These are phyloP conservation scores for Labroides dimidiatus DNA, from an alignment of 2,797 vertebrate species.

Conservation along the genomic window DNA sequence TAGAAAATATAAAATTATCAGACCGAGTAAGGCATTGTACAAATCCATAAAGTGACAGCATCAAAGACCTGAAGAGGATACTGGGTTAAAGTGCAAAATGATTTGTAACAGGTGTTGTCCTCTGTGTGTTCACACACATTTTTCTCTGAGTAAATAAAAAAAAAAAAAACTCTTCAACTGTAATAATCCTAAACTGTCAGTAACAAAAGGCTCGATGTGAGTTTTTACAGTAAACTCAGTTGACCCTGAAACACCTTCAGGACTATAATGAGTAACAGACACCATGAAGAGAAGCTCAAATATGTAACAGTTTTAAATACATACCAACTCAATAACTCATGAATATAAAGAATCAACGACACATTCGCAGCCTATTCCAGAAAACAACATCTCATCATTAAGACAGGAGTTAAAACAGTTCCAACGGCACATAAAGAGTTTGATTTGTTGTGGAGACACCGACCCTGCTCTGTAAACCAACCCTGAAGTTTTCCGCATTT, in stretches of 20 bases:
- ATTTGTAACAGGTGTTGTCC: background rate
- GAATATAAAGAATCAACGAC: background rate
- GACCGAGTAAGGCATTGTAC: background rate
- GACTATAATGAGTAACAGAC: background rate
- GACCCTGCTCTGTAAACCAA: too few relatives aligned
- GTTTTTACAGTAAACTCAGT: background rate
- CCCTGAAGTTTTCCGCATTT: too few relatives aligned
- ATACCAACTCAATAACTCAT: background rate
- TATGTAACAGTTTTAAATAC: background rate
- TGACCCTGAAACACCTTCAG: slow-evolving; percentile 16
- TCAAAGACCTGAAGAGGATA: background rate
- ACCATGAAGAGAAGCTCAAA: background rate
- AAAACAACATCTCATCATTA: background rate
- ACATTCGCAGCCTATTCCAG: background rate
- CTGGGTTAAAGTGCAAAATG: slow-evolving; percentile 47
- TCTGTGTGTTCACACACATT: too few relatives aligned
- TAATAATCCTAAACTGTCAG: background rate
- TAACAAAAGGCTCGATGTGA: background rate
- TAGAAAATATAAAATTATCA: slow-evolving; percentile 1
- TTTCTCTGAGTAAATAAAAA: background rate
- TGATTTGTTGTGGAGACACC: too few relatives aligned
- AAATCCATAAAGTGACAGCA: background rate
- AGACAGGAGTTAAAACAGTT: background rate
- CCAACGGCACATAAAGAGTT: background rate
- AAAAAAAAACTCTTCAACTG: background rate